phyloP scores from a whole-genome alignment of 2,888 invertebrate genomes.

The Tineola bisselliella region DNA sequence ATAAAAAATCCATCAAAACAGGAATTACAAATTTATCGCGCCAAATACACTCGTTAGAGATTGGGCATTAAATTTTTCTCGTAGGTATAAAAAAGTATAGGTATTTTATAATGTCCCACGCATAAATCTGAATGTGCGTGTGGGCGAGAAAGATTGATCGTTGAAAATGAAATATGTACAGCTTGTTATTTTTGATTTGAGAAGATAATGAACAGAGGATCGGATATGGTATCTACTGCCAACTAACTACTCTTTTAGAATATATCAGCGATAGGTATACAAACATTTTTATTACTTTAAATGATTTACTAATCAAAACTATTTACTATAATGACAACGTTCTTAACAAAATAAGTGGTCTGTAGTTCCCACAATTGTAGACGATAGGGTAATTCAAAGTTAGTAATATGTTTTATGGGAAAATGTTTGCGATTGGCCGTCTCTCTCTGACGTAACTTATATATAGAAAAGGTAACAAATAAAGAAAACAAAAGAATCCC shows the following conservation, averaged over 20 bases:
- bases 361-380: too few relatives aligned
- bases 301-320: too few relatives aligned
- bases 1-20: slow-evolving; percentile 14
- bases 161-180: slow-evolving; percentile 40
- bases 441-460: too few relatives aligned
- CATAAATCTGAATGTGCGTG: slow-evolving; percentile 32
- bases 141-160: slow-evolving; percentile 54
- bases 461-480: too few relatives aligned
- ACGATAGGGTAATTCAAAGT: too few relatives aligned
- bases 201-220: background rate
- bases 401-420: too few relatives aligned
- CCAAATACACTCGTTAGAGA: slow-evolving; percentile 35
- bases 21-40: slow-evolving; percentile 15
- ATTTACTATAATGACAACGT: too few relatives aligned
- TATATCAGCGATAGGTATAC: too few relatives aligned
- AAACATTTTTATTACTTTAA: too few relatives aligned
- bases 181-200: background rate
- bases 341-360: too few relatives aligned
- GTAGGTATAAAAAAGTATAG: slow-evolving; percentile 23
- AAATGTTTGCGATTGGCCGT: too few relatives aligned
- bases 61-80: slow-evolving; percentile 24
- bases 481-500: too few relatives aligned
- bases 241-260: background rate
- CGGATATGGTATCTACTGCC: background rate
- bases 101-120: slow-evolving; percentile 22